phyloP scores from a whole-genome alignment of 1,140 invertebrate genomes.

The Dinothrombium tinctorium region DNA sequence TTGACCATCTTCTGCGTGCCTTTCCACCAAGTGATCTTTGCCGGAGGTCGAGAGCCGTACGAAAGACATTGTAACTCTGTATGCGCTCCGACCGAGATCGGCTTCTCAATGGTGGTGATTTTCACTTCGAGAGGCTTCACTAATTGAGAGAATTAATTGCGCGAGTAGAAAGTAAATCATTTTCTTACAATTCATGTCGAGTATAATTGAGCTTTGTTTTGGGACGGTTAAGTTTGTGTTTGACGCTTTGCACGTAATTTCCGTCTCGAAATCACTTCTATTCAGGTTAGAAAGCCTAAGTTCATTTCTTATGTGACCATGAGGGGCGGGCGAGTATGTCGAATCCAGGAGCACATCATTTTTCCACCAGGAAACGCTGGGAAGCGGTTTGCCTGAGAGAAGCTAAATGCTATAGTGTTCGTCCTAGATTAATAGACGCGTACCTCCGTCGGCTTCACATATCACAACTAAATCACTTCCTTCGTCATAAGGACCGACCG shows the following conservation, averaged over 20 bases:
- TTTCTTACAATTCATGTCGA: slow-evolving; percentile 20
- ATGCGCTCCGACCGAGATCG: slow-evolving; percentile 40
- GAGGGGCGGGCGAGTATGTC: slow-evolving; percentile 11
- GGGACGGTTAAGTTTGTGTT: slow-evolving; percentile 46
- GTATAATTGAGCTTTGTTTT: slow-evolving; percentile 15
- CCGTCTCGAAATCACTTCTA: slow-evolving; percentile 46
- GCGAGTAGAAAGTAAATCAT: neutral
- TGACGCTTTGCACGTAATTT: slow-evolving; percentile 56
- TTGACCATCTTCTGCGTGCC: slow-evolving; percentile 10
- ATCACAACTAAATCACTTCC: slow-evolving; percentile 50
- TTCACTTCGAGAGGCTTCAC: slow-evolving; percentile 56
- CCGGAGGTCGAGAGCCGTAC: slow-evolving; percentile 16
- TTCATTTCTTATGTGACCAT: slow-evolving; percentile 23
- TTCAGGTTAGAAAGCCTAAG: slow-evolving; percentile 43
- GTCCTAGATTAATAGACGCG: too few relatives aligned
- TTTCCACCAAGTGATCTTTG: slow-evolving; percentile 17
- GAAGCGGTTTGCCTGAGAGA: slow-evolving; percentile 17
- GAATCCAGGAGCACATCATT: slow-evolving; percentile 16
- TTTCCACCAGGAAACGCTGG: slow-evolving; percentile 17
- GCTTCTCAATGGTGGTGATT: slow-evolving; percentile 24
- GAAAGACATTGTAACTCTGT: slow-evolving; percentile 15
- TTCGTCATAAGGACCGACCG: slow-evolving; percentile 60
- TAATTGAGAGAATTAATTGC: slow-evolving; percentile 18
- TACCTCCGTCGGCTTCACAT: slow-evolving; percentile 67
- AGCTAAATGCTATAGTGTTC: too few relatives aligned